These are phyloP conservation scores for Epicauta chinensis DNA, from an alignment of 1,140 invertebrate genomes.

Conservation along the genomic window DNA sequence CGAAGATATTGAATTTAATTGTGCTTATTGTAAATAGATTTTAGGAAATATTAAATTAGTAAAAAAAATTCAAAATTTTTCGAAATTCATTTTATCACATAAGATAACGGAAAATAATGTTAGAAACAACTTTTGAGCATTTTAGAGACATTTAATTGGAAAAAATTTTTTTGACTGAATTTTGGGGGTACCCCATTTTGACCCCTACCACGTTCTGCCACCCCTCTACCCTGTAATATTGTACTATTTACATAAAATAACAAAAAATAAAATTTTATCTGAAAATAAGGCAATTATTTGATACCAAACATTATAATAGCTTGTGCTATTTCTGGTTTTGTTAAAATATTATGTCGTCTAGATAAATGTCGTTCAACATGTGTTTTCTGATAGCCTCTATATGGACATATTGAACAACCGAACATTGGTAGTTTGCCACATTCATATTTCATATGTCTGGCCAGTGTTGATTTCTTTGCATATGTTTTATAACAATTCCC, in stretches of 20 bases:
- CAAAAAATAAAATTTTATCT: neutral
- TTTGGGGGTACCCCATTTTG: too few relatives aligned
- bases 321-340: slow-evolving; percentile 20
- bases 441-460: slow-evolving; percentile 61
- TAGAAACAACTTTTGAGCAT: too few relatives aligned
- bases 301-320: slow-evolving; percentile 19
- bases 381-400: slow-evolving; percentile 44
- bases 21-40: too few relatives aligned
- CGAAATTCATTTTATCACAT: too few relatives aligned
- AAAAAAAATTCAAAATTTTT: too few relatives aligned
- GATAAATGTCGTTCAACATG: slow-evolving; percentile 43
- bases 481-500: slow-evolving; percentile 52
- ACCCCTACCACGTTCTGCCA: too few relatives aligned
- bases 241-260: neutral
- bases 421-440: slow-evolving; percentile 61
- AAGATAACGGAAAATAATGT: too few relatives aligned
- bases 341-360: slow-evolving; percentile 25
- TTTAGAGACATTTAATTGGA: too few relatives aligned
- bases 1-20: too few relatives aligned
- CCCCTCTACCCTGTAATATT: too few relatives aligned
- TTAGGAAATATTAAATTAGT: too few relatives aligned
- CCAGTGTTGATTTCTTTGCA: slow-evolving; percentile 51
- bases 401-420: slow-evolving; percentile 52
- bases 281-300: slow-evolving; percentile 5
- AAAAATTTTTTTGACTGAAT: too few relatives aligned